phyloP scores from a whole-genome alignment of 1,140 invertebrate genomes.

The Triops cancriformis region DNA sequence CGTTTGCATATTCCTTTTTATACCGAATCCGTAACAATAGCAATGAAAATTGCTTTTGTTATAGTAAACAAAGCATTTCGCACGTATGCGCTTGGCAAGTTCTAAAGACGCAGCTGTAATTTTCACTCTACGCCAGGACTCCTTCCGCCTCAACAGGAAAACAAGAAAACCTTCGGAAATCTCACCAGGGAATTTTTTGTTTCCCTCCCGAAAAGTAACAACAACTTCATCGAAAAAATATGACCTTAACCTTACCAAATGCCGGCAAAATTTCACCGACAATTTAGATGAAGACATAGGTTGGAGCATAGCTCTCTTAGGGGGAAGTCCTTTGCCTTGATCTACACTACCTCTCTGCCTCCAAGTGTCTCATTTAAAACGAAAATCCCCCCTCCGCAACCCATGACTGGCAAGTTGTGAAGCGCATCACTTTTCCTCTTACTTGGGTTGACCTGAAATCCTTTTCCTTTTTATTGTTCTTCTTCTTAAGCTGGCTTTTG shows the following conservation, averaged over 20 bases:
- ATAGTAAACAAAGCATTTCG: too few species aligned
- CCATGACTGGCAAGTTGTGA: neutral
- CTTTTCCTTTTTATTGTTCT: neutral
- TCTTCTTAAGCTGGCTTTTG: too few species aligned
- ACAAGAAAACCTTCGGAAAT: neutral
- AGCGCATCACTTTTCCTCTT: conserved; percentile 9
- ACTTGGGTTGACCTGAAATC: neutral
- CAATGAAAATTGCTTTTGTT: too few species aligned
- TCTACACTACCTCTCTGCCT: neutral
- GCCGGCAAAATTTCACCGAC: neutral
- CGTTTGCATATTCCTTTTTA: too few species aligned
- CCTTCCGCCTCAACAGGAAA: neutral
- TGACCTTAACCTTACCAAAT: neutral
- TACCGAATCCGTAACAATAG: too few species aligned
- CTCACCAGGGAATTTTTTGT: neutral
- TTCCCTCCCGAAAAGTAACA: neutral
- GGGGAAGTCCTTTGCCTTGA: neutral
- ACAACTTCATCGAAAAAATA: neutral
- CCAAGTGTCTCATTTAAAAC: neutral
- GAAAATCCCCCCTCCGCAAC: neutral
- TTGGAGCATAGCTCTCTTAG: neutral
- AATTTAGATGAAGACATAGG: neutral
- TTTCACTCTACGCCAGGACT: neutral
- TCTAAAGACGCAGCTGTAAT: neutral
- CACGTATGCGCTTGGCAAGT: too few species aligned